These are phyloP conservation scores for Ecdyonurus torrentis DNA, from an alignment of 2,888 invertebrate species.

Conservation along the genomic window DNA sequence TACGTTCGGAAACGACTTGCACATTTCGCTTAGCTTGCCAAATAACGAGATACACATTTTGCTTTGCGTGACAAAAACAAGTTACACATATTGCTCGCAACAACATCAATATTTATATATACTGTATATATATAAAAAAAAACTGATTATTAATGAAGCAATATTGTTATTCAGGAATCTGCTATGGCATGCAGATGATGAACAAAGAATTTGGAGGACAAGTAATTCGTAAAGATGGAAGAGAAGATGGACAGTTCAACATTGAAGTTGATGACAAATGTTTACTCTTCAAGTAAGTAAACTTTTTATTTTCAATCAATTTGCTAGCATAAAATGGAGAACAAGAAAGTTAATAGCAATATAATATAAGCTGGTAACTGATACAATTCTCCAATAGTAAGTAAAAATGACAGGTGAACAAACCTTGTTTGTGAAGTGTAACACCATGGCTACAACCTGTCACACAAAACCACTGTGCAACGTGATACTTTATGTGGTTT, in stretches of 20 bases:
- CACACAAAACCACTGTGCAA: background rate
- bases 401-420: background rate
- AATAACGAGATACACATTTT: too few species aligned
- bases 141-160: background rate
- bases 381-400: slow-evolving; percentile 2
- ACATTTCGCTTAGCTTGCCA: too few species aligned
- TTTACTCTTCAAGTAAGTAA: slow-evolving; percentile 76
- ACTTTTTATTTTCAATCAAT: slow-evolving; percentile 4
- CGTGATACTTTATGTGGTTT: too few species aligned
- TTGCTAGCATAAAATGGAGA: background rate
- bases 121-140: too few species aligned
- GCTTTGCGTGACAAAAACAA: too few species aligned
- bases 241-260: slow-evolving; percentile 89
- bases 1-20: too few species aligned
- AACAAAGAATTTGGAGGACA: slow-evolving; percentile 95
- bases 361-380: background rate
- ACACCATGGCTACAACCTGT: background rate
- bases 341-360: background rate
- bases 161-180: slow-evolving; percentile 53
- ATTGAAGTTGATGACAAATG: slow-evolving; percentile 79
- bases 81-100: too few species aligned
- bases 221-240: slow-evolving; percentile 65
- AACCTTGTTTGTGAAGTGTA: background rate
- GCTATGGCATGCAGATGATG: slow-evolving; percentile 99
- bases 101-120: too few species aligned